These are phyloP conservation scores for Nansenia antarctica DNA, from an alignment of 2,113 vertebrate genomes.

Conservation along the genomic window DNA sequence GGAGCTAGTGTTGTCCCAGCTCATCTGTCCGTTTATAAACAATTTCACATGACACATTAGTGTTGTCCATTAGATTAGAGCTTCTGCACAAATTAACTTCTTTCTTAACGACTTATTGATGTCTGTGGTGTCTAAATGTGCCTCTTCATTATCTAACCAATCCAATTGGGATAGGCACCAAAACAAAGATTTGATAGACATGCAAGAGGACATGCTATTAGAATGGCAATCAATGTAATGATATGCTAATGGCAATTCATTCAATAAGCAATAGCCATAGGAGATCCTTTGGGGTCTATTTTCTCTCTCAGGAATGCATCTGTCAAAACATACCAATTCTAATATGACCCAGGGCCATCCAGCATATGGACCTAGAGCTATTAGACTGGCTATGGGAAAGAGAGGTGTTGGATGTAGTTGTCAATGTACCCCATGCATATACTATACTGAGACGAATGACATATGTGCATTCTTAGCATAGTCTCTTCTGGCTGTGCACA, in stretches of 20 bases:
- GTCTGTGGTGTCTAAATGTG: not conserved
- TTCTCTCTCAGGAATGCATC: not conserved
- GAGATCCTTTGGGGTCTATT: not conserved
- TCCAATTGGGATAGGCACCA: not conserved
- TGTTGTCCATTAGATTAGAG: no score
- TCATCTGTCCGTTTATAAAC: no score
- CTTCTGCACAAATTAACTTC: no score
- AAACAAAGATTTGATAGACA: not conserved
- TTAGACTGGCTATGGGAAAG: not conserved
- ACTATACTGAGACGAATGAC: conserved; percentile 24
- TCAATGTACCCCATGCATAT: conserved; percentile 27
- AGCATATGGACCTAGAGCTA: not conserved
- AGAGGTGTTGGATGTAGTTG: conserved; percentile 28
- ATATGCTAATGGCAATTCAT: not conserved
- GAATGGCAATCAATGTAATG: not conserved
- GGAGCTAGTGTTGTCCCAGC: not conserved
- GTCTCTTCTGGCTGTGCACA: conserved; percentile 29
- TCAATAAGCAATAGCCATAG: not conserved
- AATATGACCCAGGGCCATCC: not conserved
- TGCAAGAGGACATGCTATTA: not conserved
- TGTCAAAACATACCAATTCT: not conserved
- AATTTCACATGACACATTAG: not conserved
- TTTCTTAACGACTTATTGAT: no score
- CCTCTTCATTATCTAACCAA: not conserved
- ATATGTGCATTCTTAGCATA: conserved; percentile 18